These are phyloP conservation scores for Brachionus calyciflorus DNA, from an alignment of 1,140 invertebrate genomes.

Conservation along the genomic window DNA sequence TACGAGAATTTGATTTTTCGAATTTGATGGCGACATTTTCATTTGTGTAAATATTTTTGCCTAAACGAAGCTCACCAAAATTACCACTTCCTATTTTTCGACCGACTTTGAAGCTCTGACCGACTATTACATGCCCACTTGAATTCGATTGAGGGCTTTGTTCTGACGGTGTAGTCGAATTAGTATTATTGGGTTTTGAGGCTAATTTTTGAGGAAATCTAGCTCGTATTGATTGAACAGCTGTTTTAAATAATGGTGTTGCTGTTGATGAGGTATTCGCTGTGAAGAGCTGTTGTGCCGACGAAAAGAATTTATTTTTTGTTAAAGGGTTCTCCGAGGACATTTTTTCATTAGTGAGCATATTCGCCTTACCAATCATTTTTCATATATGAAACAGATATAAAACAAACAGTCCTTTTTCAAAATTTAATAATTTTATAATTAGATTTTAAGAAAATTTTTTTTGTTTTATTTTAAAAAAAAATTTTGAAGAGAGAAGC, in stretches of 20 bases:
- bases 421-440: slow-evolving; percentile 31
- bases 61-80: slow-evolving; percentile 38
- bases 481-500: slow-evolving; percentile 26
- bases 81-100: slow-evolving; percentile 37
- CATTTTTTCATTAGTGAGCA: slow-evolving; percentile 27
- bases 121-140: background rate
- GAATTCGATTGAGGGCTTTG: background rate
- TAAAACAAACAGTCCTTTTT: background rate
- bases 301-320: slow-evolving; percentile 32
- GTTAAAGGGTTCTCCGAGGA: background rate
- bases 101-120: slow-evolving; percentile 16
- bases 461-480: background rate
- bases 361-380: slow-evolving; percentile 22
- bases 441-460: slow-evolving; percentile 10
- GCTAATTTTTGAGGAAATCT: background rate
- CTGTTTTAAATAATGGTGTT: slow-evolving; percentile 16
- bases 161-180: background rate
- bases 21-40: slow-evolving; percentile 46
- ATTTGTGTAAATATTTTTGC: slow-evolving; percentile 21
- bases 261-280: background rate
- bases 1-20: slow-evolving; percentile 15
- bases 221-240: background rate
- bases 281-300: slow-evolving; percentile 5
- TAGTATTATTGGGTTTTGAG: background rate
- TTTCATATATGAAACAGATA: background rate